Evolutionary conservation across 2,888 invertebrate genomes (phyloP), one percentile per base, ranked within the genome.

Genomic region (Drosophila peninsularis): DNA sequence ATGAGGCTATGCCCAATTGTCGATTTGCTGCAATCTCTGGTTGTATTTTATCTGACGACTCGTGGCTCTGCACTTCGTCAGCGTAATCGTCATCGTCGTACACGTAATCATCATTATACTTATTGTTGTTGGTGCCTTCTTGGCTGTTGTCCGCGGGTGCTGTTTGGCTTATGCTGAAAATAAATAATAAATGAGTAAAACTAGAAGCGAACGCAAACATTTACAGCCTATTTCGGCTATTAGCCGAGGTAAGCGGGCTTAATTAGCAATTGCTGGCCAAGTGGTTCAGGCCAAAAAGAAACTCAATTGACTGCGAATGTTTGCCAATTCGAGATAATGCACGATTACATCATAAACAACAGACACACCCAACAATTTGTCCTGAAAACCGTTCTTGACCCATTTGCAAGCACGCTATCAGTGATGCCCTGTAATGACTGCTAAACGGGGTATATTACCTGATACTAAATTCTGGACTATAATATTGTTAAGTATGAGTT

Each of bases 141-240:
- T 74, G 52, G 62, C 65, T 39, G 37, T 37, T 64, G 37, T 78
- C 75, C 42, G 71, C 75, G 41, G 91, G 88, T 36, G 90, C 87
- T 41, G 87, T 88, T 54, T 83, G 88, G 65, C 80, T 84, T 44
- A 88, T 87, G 74, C 91, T 91, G 63, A 0, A 76, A 53, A 17
- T 21, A 24, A 19, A 49, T 3, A 17, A 5, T 36, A 42, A 49
- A 24, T 52, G 6, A 17, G 42, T 14, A 45, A 49, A 37, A 41
- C 17, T 37, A 52, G 30, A 44, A 42, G 44, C 37, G 24, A 67
- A 55, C 41, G 39, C 21, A 54, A 62, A 30, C 60, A 44, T 19
- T 34, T 49, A 39, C 50, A 70, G 41, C 45, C 27, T 39, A 52
- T 68, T 71, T 53, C 6, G 63, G 49, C 45, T 66, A 77, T 74